phyloP scores from a whole-genome alignment of 2,888 invertebrate genomes.

The Stenotaenia linearis region DNA sequence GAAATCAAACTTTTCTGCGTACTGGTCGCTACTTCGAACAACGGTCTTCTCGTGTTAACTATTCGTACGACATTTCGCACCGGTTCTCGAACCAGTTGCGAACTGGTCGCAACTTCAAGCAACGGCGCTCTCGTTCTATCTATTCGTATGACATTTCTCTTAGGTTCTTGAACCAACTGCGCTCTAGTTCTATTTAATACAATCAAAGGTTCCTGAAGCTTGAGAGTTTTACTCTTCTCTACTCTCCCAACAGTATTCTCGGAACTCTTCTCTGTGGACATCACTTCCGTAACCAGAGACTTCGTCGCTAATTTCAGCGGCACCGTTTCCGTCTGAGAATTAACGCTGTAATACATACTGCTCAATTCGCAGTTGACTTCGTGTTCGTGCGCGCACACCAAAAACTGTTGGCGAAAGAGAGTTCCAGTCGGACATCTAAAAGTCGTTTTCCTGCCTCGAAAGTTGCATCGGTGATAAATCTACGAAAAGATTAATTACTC shows the following conservation, averaged over 20 bases:
- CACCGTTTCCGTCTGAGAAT: not conserved
- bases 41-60: too few species aligned
- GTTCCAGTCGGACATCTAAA: not conserved
- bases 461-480: not conserved
- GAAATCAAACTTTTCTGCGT: not conserved
- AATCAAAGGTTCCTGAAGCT: not conserved
- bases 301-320: not conserved
- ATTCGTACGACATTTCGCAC: too few species aligned
- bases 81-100: too few species aligned
- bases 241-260: not conserved
- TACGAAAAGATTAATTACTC: not conserved
- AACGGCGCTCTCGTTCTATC: not conserved
- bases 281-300: not conserved
- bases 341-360: not conserved
- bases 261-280: not conserved
- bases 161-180: not conserved
- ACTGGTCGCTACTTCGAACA: not conserved
- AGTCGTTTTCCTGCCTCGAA: not conserved
- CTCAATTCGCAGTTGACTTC: not conserved
- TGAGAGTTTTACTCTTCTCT: not conserved
- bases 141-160: not conserved
- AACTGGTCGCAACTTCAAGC: too few species aligned
- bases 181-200: not conserved
- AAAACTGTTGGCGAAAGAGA: constrained; percentile 1
- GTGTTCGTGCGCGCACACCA: not conserved